Evolutionary conservation across 2,888 invertebrate genomes (phyloP), one percentile per base, ranked within the genome.

Genomic region (Ormyrus thymus): DNA sequence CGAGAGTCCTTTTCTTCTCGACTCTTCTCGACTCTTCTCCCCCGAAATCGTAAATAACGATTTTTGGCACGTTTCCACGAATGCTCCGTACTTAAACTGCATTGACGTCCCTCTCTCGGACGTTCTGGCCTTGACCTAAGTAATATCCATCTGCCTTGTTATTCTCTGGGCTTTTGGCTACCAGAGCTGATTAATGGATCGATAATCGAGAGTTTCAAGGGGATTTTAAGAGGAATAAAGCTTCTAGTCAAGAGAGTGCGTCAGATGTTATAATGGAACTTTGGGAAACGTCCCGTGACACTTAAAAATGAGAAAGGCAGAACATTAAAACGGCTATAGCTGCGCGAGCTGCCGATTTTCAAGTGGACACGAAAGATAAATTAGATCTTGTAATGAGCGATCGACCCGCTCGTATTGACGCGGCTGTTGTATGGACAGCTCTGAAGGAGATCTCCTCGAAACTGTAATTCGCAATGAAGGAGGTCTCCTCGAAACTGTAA

Each of bases 31-130:
- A 43, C n/a, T 70, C 29, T 43, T 50, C 43, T 29, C 48, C 58
- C 13, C 53, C 29, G 29, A 29, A 29, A 29, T 29, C 75, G 68
- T 76, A 69, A 69, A 62, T 76, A 59, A 76, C 48, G 15, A 69
- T 53, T 69, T 61, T 55, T 76, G 62, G 61, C 69, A 48, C 55
- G 5, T 29, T 69, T 76, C 68, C 62, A 69, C 46, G 68, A 59
- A 75, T 58, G 9, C 9, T 10, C 8, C 13, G 45, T 48, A 48
- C 13, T 29, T 59, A 29, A 59, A 11, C 15, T 29, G 59, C 29
- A n/a, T 55, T n/a, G 55, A n/a, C 11, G 10, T 10, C 45, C 45
- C 43, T 10, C 45, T 61, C 55, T 3, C 55, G n/a, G 29, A n/a
- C 64, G 11, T 11, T 1, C 13, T 56, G 68, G 56, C 68, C 68